Evolutionary conservation across 2,113 vertebrate species (phyloP), one percentile per base, ranked within the genome.

Genomic region (Podarcis cretensis): DNA sequence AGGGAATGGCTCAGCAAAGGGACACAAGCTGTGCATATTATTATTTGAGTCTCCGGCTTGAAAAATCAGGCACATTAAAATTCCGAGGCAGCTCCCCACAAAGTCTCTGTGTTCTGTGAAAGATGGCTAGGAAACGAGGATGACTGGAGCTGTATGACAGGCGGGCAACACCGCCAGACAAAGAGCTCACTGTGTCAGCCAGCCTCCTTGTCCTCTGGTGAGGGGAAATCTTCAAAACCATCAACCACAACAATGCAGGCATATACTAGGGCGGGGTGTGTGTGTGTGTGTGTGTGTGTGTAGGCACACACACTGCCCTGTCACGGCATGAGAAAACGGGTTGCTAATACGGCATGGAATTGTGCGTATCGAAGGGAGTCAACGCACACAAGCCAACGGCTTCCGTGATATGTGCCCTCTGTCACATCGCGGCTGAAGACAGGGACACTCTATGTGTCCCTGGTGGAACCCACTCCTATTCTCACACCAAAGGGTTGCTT

Each of bases 41-140:
- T 88, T 48, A 84, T 87, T 63, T 82, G 85, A 89, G 93, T 88
- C 83, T 63, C 1, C 63, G n/a, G 30, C 74, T 66, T 66, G 91
- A 92, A 93, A 54, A 91, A 91, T 91, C 90, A 92, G 87, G 85
- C 77, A 40, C 93, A 95, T 96, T 93, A 95, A 94, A 95, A 96
- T 96, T 96, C 95, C 94, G 3, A 95, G 91, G 91, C 94, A 91
- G 91, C 91, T 94, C 89, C 94, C 94, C 89, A 93, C 94, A 69
- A 95, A 93, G 92, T 93, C 95, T 88, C 95, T 95, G 93, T 84
- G 87, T 84, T 88, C 85, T 13, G 80, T 78, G 83, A 94, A 92
- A 92, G 95, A 95, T 94, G 94, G 94, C 94, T 94, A 91, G 93
- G 92, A 93, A 93, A 90, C 32, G 92, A 92, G 35, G 73, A n/a